Evolutionary conservation across 1,140 invertebrate genomes (phyloP), one percentile per base, ranked within the genome.

Genomic region (Drosophila tsacasi): DNA sequence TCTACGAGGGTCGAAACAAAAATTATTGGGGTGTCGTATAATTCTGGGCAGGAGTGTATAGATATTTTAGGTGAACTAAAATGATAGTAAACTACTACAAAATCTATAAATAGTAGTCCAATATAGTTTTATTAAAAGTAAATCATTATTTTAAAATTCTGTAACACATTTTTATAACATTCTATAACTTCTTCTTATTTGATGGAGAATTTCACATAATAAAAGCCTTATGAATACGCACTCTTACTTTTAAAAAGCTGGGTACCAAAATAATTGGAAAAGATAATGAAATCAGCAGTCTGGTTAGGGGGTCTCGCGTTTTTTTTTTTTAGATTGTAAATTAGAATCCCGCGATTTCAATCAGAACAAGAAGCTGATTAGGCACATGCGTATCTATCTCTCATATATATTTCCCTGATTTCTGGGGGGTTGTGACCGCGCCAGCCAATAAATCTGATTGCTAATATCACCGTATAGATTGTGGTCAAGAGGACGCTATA

Each of bases 391-490:
- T 52, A 58, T 76, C 54, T 76, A 76, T 58, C 35, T 57, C 17
- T 57, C 17, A 10, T 44, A 78, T 79, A 73, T 72, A 72, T 73
- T 50, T 52, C 15, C 9, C 19, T 19, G 67, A 69, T 46, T 69
- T 57, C 67, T 46, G 32, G 71, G 68, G 50, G 68, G 57, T 39
- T 49, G 25, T 47, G 46, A 52, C 44, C 69, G 46, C 35, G 13
- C 30, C 7, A 12, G 37, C 46, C 71, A 71, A 78, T 78, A 79
- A 78, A 79, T 79, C 44, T 74, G 76, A 74, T 79, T 59, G 32
- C 30, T 25, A 47, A 47, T 74, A 79, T 73, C 68, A 50, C 27
- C 32, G 4, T 4, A 61, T 23, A 58, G 76, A 80, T 80, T 74
- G 12, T 67, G 50, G 19, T 58, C 15, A 44, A 15, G 10, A n/a